Evolutionary conservation across 2,797 vertebrate genomes (phyloP).

Genomic region (Sebastes steindachneri): DNA sequence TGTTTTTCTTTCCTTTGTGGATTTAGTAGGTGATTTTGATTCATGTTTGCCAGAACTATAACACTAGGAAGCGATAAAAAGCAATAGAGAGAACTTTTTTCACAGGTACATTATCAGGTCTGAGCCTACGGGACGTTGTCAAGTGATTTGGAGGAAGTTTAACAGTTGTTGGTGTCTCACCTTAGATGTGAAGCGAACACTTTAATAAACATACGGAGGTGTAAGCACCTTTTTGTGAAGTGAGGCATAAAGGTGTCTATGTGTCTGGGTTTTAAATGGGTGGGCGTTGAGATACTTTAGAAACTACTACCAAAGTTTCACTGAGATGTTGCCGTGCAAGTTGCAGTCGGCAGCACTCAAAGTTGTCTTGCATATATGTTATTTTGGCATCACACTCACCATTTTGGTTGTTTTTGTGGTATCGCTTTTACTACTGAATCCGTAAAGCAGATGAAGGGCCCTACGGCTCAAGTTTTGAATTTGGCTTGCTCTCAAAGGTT

Average conservation of each 20-base stretch:
- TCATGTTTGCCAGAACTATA: background rate
- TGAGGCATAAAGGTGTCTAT: slow-evolving; percentile 6
- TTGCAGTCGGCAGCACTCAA: background rate
- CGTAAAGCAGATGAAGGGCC: background rate
- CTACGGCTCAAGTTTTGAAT: too few species aligned
- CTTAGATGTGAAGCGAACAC: slow-evolving; percentile 8
- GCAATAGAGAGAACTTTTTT: background rate
- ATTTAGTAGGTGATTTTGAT: background rate
- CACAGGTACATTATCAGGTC: background rate
- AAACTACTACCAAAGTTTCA: background rate
- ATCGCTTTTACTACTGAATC: background rate
- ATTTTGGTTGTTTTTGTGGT: background rate
- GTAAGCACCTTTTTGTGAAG: slow-evolving; percentile 19
- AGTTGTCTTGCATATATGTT: background rate
- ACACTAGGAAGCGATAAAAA: background rate
- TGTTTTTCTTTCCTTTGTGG: slow-evolving; percentile 2
- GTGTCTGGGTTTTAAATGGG: background rate
- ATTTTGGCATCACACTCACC: background rate
- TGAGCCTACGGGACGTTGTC: background rate
- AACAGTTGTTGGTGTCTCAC: slow-evolving; percentile 12
- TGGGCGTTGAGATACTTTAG: background rate
- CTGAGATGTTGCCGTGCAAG: background rate
- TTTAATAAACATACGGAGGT: slow-evolving; percentile 12
- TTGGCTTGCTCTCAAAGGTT: background rate
- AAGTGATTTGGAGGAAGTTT: background rate